These are phyloP conservation scores for Urocyon cinereoargenteus DNA, from an alignment of 2,797 vertebrate genomes.

Conservation along the genomic window DNA sequence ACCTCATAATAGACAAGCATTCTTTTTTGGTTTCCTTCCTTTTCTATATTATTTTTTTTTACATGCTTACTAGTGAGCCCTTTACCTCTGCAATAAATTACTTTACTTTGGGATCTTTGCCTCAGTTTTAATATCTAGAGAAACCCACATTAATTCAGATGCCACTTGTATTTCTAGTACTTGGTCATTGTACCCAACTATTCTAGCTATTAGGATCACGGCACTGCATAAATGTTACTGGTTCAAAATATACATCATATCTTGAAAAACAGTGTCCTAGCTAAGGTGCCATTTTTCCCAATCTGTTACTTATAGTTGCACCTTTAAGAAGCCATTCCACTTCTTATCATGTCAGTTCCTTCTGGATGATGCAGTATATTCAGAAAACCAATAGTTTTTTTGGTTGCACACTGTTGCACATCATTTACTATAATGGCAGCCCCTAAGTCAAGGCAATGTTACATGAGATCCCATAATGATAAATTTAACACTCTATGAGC, in stretches of 20 bases:
- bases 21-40: neutral
- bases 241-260: neutral
- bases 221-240: neutral
- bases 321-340: neutral
- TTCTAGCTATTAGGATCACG: neutral
- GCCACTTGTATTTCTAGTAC: neutral
- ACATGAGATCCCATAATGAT: neutral
- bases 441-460: neutral
- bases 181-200: neutral
- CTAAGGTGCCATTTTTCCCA: neutral
- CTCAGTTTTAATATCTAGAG: neutral
- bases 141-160: neutral
- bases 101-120: neutral
- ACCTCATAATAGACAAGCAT: fast-evolving
- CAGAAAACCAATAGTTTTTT: neutral
- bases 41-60: neutral
- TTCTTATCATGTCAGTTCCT: neutral
- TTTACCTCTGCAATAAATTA: neutral
- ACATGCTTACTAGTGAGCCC: no score
- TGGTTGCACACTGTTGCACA: neutral
- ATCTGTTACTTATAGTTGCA: neutral
- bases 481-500: neutral
- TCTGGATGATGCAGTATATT: neutral
- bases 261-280: neutral
- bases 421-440: neutral